Evolutionary conservation across 1,140 invertebrate species (phyloP), one percentile per base, ranked within the genome.

Genomic region (Homarus americanus): DNA sequence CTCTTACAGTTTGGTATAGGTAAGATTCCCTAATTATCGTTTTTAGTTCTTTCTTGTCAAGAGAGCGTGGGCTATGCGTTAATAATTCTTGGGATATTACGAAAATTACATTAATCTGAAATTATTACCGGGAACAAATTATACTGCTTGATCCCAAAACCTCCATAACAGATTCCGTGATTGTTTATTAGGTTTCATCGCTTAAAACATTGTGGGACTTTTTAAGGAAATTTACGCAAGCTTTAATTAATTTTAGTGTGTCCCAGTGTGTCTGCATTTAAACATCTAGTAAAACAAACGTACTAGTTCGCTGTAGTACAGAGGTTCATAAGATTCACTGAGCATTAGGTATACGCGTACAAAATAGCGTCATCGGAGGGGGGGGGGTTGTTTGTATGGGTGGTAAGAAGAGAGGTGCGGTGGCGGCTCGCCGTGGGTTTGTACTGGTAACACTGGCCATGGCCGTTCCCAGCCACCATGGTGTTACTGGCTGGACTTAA

Each of bases 21-120:
- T 28, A 24, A 10, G n/a, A 66, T 28, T 69, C 32, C 28, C 28
- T 69, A 7, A 69, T 69, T 28, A 69, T 69, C 32, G 12, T 4
- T 32, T 15, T 15, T 9, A 69, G 58, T 3, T n/a, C 12, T 69
- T 32, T 69, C n/a, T 28, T 69, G 28, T 4, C 63, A 24, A 24
- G 32, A 69, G n/a, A 69, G 63, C 12, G n/a, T 69, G 9, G 4
- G n/a, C n/a, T 28, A 7, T 69, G 20, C 0, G 24, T 24, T 34
- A 53, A 80, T 80, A 80, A 53, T 49, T 80, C 78, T 49, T 49
- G 9, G 78, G 78, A 83, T 66, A 58, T 66, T 20, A 41, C 40
- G 63, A 76, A 86, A 76, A 49, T 86, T 86, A 41, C 36, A 69
- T 44, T 86, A 86, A 76, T 73, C 69, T 49, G 28, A 53, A 86